Evolutionary conservation across 2,888 invertebrate genomes (phyloP).

Genomic region (Schizotus pectinicornis): DNA sequence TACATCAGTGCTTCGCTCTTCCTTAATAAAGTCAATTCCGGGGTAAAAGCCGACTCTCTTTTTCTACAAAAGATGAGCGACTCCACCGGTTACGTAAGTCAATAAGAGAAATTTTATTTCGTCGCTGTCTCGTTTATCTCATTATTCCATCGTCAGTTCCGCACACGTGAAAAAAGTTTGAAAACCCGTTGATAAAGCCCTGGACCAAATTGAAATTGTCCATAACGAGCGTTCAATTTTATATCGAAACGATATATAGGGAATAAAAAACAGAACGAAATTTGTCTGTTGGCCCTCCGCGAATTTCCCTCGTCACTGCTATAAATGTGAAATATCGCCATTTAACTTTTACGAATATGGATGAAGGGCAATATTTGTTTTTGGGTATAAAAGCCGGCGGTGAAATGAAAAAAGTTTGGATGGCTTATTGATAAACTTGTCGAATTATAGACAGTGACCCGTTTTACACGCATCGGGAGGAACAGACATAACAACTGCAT

Average conservation of each 20-base stretch:
- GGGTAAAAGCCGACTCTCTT: background rate
- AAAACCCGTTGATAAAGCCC: background rate
- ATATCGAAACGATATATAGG: conserved; percentile 1
- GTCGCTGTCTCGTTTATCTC: background rate
- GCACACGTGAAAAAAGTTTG: background rate
- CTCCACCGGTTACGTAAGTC: background rate
- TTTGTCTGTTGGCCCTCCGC: conserved; percentile 1
- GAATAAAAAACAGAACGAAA: conserved; percentile 3
- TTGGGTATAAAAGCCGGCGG: conserved; percentile 8
- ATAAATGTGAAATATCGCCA: conserved; percentile 23
- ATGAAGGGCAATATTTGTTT: conserved; percentile 22
- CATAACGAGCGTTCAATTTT: background rate
- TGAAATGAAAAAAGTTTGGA: conserved; percentile 26
- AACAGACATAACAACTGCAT: conserved; percentile 7
- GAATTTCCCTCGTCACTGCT: conserved; percentile 10
- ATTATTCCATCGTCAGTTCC: background rate
- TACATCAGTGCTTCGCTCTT: conserved; percentile 9
- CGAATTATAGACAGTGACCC: background rate
- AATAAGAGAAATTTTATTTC: background rate
- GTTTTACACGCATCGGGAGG: conserved; percentile 7
- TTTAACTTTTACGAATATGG: conserved; percentile 16
- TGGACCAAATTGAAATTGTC: background rate
- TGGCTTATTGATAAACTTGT: conserved; percentile 28
- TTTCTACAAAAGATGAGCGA: background rate
- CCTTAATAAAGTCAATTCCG: conserved; percentile 1